Evolutionary conservation across 2,113 vertebrate species (phyloP).

Genomic region (Elanoides forficatus): DNA sequence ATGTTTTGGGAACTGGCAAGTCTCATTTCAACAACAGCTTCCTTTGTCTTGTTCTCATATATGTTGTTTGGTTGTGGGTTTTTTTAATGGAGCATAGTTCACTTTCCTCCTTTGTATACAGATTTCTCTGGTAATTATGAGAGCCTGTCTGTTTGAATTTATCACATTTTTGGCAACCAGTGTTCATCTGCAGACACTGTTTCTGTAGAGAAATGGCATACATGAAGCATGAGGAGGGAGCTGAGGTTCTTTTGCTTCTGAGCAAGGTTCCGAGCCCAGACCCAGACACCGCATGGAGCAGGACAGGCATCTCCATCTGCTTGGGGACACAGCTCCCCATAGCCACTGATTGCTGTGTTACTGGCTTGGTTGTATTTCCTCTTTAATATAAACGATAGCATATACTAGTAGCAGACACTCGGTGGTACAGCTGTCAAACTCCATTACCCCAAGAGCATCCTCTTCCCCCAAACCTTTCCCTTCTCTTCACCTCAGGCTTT

Average conservation of each 20-base stretch:
- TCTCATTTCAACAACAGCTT: not conserved
- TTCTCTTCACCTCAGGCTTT: not conserved
- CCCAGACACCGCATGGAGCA: not conserved
- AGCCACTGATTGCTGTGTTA: not conserved
- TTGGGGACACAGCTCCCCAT: not conserved
- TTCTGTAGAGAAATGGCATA: not conserved
- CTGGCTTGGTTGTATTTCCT: not conserved
- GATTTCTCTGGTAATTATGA: conserved; percentile 10
- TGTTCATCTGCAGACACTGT: not conserved
- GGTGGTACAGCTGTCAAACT: not conserved
- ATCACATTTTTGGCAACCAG: not conserved
- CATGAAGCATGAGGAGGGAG: not conserved
- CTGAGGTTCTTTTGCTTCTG: not conserved
- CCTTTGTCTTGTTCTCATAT: conserved; percentile 24
- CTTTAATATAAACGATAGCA: not conserved
- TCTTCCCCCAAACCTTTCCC: not conserved
- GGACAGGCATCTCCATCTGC: not conserved
- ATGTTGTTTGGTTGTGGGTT: not conserved
- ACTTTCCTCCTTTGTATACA: not conserved
- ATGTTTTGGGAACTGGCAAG: not conserved
- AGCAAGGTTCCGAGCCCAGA: not conserved
- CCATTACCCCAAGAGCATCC: not conserved
- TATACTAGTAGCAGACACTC: not conserved
- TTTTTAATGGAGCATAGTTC: not conserved
- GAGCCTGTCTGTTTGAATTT: conserved; percentile 38